Evolutionary conservation across 2,888 invertebrate species (phyloP).

Genomic region (Pyrocoelia pectoralis): DNA sequence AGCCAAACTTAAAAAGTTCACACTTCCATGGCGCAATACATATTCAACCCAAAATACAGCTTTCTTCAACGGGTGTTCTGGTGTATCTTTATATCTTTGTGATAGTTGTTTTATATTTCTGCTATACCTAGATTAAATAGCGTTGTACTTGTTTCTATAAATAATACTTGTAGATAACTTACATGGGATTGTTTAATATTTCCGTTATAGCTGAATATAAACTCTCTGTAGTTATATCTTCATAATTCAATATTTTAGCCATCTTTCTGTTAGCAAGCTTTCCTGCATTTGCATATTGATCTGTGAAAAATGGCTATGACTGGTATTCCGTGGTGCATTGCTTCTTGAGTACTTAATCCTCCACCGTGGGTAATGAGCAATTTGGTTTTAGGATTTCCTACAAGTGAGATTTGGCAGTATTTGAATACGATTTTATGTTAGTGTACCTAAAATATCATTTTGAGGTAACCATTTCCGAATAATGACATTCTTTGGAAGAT

Average conservation of each 20-base stretch:
- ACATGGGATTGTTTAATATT: too few species aligned
- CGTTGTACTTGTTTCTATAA: too few species aligned
- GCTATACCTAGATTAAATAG: too few species aligned
- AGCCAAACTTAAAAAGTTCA: conserved; percentile 27
- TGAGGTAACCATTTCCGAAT: conserved; percentile 57
- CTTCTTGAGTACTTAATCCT: too few species aligned
- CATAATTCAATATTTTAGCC: conserved; percentile 8
- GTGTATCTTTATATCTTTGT: conserved; percentile 35
- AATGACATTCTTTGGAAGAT: too few species aligned
- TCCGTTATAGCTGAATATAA: conserved; percentile 9
- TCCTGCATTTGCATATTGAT: conserved; percentile 40
- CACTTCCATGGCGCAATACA: conserved; percentile 31
- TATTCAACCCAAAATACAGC: too few species aligned
- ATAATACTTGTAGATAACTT: too few species aligned
- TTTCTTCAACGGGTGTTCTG: conserved; percentile 39
- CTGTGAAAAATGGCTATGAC: conserved; percentile 43
- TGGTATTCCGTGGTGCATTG: too few species aligned
- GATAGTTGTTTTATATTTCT: conserved; percentile 36
- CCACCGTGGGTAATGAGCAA: too few species aligned
- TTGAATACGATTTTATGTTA: too few species aligned
- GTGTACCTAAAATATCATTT: conserved; percentile 54
- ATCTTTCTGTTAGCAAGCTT: neutral
- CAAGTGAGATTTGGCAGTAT: conserved; percentile 43
- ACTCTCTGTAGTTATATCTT: conserved; percentile 17
- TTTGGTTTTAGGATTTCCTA: too few species aligned